Evolutionary conservation across 2,888 invertebrate genomes (phyloP).

Genomic region (Parnassius glacialis): DNA sequence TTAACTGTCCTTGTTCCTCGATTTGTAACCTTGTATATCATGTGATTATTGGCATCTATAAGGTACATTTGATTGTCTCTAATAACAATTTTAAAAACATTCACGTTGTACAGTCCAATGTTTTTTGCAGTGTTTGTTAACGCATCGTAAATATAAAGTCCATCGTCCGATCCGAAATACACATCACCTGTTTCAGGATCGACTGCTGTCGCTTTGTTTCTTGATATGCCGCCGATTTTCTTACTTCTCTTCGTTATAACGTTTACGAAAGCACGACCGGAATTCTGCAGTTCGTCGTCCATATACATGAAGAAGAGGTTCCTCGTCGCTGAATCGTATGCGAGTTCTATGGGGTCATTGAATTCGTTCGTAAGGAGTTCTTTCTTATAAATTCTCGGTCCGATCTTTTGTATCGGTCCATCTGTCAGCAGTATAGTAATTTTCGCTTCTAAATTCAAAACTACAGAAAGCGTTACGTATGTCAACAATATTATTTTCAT

Average conservation of each 20-base stretch:
- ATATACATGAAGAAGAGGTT: conserved; percentile 72
- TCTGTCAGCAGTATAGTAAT: conserved; percentile 53
- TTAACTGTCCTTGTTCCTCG: conserved; percentile 46
- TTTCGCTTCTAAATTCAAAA: conserved; percentile 50
- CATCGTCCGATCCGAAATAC: conserved; percentile 69
- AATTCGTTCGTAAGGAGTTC: conserved; percentile 56
- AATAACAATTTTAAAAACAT: conserved; percentile 63
- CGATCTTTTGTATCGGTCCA: conserved; percentile 56
- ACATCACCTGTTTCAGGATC: conserved; percentile 62
- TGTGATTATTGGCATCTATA: conserved; percentile 66
- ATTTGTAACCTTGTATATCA: conserved; percentile 59
- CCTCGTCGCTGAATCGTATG: conserved; percentile 65
- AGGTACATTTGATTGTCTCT: conserved; percentile 65
- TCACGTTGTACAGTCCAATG: conserved; percentile 65
- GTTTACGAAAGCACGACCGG: conserved; percentile 63
- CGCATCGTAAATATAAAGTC: conserved; percentile 64
- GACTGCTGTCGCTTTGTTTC: conserved; percentile 66
- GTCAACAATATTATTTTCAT: conserved; percentile 39
- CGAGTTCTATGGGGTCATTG: conserved; percentile 57
- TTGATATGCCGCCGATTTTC: conserved; percentile 59
- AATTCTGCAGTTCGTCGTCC: conserved; percentile 63
- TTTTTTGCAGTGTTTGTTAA: conserved; percentile 50
- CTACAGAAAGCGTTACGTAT: conserved; percentile 28
- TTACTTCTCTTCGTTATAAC: conserved; percentile 53
- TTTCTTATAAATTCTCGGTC: conserved; percentile 59